Evolutionary conservation across 1,140 invertebrate species (phyloP), one percentile per base, ranked within the genome.

Genomic region (Nixonia krombeini): DNA sequence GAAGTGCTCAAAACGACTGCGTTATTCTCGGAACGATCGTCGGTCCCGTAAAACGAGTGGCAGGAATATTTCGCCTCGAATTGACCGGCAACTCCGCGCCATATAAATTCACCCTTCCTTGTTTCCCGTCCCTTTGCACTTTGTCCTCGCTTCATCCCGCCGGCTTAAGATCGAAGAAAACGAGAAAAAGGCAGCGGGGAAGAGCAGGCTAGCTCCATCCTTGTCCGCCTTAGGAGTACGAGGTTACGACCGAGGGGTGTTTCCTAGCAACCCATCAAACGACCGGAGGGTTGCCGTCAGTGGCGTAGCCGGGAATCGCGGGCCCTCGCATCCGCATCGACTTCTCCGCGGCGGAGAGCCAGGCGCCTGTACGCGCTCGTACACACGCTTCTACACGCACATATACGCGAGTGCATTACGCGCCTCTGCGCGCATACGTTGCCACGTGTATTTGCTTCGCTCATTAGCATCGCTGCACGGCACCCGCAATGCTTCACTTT

Each of bases 201-300:
- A 40, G 9, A 49, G n/a, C 33, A n/a, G 25, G 10, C 45, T 66
- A 55, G 44, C 52, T 53, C 47, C 49, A 28, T 71, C 68, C 50
- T 71, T 71, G 42, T 63, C 35, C 62, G 37, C 44, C 53, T 70
- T 64, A 61, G 58, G 56, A 65, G 61, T 55, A 51, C 65, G 73
- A 68, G 67, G 63, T 68, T 71, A 66, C 68, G 68, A 71, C 68
- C 68, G 62, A 71, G 41, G 68, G 68, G 68, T 66, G 68, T 71
- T 66, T 71, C 68, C 68, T 71, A 71, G 68, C 68, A 71, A 71
- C 68, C 68, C 50, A 71, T 66, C 68, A 71, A 71, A 66, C 68
- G 65, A 57, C 68, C 68, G 52, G 62, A 66, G 68, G 68, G 62
- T 71, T 62, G 41, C 51, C 46, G 25, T 5, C 67, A 70, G 61